Percentiles rank a stretch among this genome's conserved stretches.
phyloP scores from a whole-genome alignment of 35 echinoderm and acorn worm species.

The Acanthaster planci region DNA sequence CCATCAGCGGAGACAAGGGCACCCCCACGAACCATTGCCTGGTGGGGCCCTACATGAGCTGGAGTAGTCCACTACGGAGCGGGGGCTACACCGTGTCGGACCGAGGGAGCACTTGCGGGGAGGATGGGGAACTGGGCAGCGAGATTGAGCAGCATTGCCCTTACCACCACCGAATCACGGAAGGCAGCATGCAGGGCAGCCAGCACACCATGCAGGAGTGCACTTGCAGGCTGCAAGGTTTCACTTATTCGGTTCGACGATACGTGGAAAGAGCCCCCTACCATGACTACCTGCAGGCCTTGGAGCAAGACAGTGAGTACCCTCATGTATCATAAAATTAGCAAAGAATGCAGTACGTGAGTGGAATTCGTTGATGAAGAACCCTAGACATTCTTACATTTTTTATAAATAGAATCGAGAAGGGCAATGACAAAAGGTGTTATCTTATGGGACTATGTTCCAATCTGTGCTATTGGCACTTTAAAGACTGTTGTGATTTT shows the following conservation, averaged over 20 bases:
- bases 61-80: constrained; percentile 5
- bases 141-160: constrained; percentile 73
- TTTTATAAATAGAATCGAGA: too few relatives aligned
- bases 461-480: too few relatives aligned
- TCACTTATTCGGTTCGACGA: constrained; percentile 68
- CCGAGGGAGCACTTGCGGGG: background rate
- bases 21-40: background rate
- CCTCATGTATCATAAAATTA: too few relatives aligned
- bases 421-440: too few relatives aligned
- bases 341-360: too few relatives aligned
- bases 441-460: too few relatives aligned
- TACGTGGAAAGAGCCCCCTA: constrained; percentile 50
- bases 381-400: too few relatives aligned
- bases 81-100: constrained; percentile 9
- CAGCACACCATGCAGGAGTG: constrained; percentile 60
- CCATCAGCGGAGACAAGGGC: background rate
- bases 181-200: constrained; percentile 32
- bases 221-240: constrained; percentile 69
- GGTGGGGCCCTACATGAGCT: constrained; percentile 1
- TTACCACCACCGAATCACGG: constrained; percentile 40
- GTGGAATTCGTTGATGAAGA: too few relatives aligned
- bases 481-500: too few relatives aligned
- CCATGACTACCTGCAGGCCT: constrained; percentile 13
- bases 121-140: constrained; percentile 33
- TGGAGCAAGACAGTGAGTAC: constrained; percentile 53